phyloP scores from a whole-genome alignment of 2,797 vertebrate genomes.

The Sebastes paucispinis region DNA sequence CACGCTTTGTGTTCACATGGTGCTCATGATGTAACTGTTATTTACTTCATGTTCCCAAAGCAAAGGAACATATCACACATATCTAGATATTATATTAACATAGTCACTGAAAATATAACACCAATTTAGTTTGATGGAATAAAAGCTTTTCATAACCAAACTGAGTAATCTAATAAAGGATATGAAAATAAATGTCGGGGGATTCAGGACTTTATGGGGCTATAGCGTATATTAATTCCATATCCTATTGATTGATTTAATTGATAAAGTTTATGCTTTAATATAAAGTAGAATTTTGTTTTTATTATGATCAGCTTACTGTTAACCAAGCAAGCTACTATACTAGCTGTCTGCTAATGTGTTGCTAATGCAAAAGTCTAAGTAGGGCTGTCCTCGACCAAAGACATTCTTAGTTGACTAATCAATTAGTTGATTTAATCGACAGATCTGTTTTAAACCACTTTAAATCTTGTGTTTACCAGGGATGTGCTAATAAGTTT shows the following conservation, averaged over 20 bases:
- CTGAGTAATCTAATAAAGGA: background rate
- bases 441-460: no score
- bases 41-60: background rate
- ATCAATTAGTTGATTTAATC: no score
- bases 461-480: no score
- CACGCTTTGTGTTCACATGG: slow-evolving; percentile 11
- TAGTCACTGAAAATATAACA: background rate
- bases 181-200: background rate
- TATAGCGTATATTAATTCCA: background rate
- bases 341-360: no score
- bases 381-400: no score
- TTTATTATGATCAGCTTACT: background rate
- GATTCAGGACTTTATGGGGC: background rate
- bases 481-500: no score
- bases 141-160: background rate
- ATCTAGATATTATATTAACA: background rate
- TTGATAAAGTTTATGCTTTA: background rate
- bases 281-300: background rate
- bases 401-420: no score
- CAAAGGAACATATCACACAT: background rate
- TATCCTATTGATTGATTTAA: background rate
- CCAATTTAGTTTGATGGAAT: background rate
- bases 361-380: no score
- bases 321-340: no score
- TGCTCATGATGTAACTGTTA: background rate